A percentile compares a stretch with the other conserved stretches of the same genome.
phyloP scores from a whole-genome alignment of 2,113 vertebrate species.

The Pteronura brasiliensis region DNA sequence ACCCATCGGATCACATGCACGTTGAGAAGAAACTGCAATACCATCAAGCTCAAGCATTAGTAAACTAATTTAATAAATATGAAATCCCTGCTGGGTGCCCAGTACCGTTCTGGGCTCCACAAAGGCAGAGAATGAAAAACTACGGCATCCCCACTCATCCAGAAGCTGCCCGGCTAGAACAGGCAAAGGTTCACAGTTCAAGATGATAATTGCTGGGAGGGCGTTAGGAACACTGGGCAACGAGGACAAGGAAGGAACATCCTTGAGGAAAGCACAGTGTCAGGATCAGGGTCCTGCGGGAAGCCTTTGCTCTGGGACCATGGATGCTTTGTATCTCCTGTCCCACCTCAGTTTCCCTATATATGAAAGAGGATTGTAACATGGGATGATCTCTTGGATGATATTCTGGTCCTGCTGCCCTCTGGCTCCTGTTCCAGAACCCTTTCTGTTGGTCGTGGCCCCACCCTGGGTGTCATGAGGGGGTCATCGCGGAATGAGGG shows the following conservation, averaged over 20 bases:
- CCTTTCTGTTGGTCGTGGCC: not conserved
- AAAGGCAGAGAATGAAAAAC: not conserved
- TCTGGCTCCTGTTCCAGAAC: not conserved
- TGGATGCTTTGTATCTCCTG: not conserved
- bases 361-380: not conserved
- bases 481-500: not conserved
- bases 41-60: not conserved
- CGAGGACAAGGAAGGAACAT: not conserved
- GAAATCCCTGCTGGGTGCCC: not conserved
- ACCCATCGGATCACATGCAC: not conserved
- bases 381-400: not conserved
- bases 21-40: not conserved
- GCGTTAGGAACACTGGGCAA: not conserved
- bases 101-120: not conserved
- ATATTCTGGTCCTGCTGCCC: not conserved
- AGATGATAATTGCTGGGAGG: not conserved
- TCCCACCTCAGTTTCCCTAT: not conserved
- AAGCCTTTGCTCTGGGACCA: too few species aligned
- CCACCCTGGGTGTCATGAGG: not conserved
- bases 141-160: not conserved
- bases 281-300: not conserved
- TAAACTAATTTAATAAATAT: conserved; percentile 7
- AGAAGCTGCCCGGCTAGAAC: not conserved
- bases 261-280: not conserved
- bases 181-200: not conserved